Base-by-base conservation (phyloP, 2,888 invertebrate genomes). In the Maniola hyperantus region DNA sequence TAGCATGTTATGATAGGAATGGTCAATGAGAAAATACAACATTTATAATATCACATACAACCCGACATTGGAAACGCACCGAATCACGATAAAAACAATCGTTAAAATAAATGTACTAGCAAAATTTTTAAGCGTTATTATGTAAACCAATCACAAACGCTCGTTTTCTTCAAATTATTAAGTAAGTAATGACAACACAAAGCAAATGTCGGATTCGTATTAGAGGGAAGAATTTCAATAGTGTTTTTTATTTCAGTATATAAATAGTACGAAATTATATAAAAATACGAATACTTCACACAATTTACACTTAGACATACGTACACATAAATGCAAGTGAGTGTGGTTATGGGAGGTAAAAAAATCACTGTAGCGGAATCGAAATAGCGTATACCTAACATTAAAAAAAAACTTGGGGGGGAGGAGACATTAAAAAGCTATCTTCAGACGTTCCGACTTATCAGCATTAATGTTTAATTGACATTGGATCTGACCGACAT, bases 131-230 rank as follows among this genome's bases (percentile, higher is more conserved):
- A 89, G 88, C 88, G 76, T 87, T 87, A 85, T 77, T 80, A 78
- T 85, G 89, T 91, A 91, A 91, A 92, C 92, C 92, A 91, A 91
- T 91, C 92, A 92, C 91, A 90, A 88, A 88, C 89, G 84, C 81
- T 79, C 79, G 77, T 78, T 76, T 76, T 72, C 73, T 67, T 62
- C 42, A 26, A 36, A 13, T 36, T n/a, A 13, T 7, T 13, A 63
- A 53, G 44, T 67, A 82, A 82, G 87, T 84, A 85, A 90, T 88
- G 89, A 88, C 91, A 90, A 87, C 87, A 83, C 88, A 83, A 85
- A 87, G 84, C 88, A 85, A 88, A 91, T 89, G 89, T 91, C 90
- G 90, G 91, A 88, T 88, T 88, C 81, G 83, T 85, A 74, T 65
- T 70, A 72, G 68, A 74, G 68, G 60, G n/a, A 66, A 71, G 71